These are phyloP conservation scores for Sebastolobus alascanus DNA, from an alignment of 2,797 vertebrate species.

Conservation along the genomic window DNA sequence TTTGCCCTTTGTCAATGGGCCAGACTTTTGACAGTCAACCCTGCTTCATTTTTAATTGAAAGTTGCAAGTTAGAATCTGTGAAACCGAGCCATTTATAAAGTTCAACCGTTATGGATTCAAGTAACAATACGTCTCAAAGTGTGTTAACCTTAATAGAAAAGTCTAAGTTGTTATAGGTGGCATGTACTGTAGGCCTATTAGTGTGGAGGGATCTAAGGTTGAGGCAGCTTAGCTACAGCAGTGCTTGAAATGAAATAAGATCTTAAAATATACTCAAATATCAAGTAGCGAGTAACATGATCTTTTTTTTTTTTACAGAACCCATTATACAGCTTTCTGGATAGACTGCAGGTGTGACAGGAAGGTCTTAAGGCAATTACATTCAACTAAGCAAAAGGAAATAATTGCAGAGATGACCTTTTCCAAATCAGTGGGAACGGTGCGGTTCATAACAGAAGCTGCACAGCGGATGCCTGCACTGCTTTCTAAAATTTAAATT, in stretches of 20 bases:
- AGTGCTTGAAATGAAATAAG: background rate
- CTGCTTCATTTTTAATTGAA: background rate
- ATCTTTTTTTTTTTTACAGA: constrained; percentile 5
- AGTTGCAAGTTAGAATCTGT: background rate
- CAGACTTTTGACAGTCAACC: background rate
- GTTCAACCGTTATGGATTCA: background rate
- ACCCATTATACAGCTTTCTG: background rate
- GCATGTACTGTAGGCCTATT: background rate
- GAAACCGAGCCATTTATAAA: background rate
- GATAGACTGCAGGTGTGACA: background rate
- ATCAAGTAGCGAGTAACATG: background rate
- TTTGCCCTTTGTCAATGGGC: background rate
- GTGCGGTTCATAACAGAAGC: constrained; percentile 3
- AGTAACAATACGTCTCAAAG: background rate
- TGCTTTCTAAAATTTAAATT: background rate
- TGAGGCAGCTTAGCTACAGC: background rate
- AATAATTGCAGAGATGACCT: constrained; percentile 37
- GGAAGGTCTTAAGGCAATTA: background rate
- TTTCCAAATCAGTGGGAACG: constrained; percentile 7
- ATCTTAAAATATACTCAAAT: background rate
- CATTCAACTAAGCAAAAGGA: background rate
- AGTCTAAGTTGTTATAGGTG: background rate
- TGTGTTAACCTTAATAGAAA: background rate
- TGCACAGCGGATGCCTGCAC: constrained; percentile 3
- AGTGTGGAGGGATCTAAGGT: background rate